phyloP scores from a whole-genome alignment of 2,113 vertebrate species.

The Pogonocichla stellata region DNA sequence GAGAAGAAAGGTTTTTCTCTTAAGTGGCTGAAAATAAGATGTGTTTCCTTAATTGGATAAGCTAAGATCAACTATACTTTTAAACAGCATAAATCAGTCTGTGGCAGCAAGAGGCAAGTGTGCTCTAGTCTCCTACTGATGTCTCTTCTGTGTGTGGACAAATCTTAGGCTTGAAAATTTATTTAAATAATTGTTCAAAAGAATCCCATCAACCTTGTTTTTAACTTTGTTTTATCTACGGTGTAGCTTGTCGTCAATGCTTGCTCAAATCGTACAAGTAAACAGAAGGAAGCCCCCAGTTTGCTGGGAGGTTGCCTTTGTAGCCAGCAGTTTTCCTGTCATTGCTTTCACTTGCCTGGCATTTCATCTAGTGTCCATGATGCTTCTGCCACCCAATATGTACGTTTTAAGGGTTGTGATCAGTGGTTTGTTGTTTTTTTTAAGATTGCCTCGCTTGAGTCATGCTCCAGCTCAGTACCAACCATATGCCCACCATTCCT shows the following conservation, averaged over 20 bases:
- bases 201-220: neutral
- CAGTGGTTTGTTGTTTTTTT: neutral
- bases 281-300: neutral
- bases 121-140: neutral
- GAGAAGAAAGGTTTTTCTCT: neutral
- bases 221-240: neutral
- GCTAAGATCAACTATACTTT: neutral
- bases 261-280: neutral
- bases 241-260: neutral
- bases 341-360: neutral
- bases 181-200: neutral
- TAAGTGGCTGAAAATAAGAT: neutral
- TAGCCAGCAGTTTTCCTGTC: neutral
- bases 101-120: neutral
- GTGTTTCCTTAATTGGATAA: neutral
- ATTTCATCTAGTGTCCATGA: neutral
- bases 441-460: neutral
- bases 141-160: neutral
- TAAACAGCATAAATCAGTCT: neutral
- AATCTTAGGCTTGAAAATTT: neutral
- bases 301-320: neutral
- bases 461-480: neutral
- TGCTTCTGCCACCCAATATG: neutral
- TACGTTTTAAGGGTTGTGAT: neutral
- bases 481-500: rapidly evolving